Evolutionary conservation across 2,888 invertebrate species (phyloP), one percentile per base, ranked within the genome.

Genomic region (Ectobius pallidus): DNA sequence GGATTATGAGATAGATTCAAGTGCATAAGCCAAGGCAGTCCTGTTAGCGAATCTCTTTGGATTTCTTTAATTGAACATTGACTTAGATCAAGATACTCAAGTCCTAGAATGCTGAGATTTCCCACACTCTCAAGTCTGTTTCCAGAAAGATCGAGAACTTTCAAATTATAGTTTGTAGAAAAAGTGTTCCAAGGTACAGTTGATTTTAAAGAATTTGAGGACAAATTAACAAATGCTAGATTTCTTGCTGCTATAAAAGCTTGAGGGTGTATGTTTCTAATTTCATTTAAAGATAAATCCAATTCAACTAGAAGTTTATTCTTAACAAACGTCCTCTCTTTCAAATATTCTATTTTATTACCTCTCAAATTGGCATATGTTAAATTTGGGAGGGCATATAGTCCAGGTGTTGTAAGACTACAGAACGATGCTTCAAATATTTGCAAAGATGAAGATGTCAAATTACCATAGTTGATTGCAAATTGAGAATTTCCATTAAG

Each of bases 141-240:
- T 63, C 85, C 82, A 0, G 90, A 89, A n/a, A 93, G 81, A 75
- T 89, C 87, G n/a, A 93, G 81, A 49, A 83, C 84, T 78, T 84
- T 85, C 63, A 93, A 82, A 63, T 83, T 69, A 25, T 62, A 30
- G 34, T 69, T 72, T 32, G 72, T 69, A n/a, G 69, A 62, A 25
- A 72, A 63, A 14, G 68, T 49, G 52, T 72, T 68, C 69, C 61
- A 69, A 6, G 62, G 34, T 3, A 72, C 6, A 7, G 16, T 14
- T 39, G n/a, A 58, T 39, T 58, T 27, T n/a, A 74, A 30, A n/a
- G 55, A 20, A 27, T 74, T 74, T 18, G 32, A 20, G 20, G 71
- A 58, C n/a, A 74, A 63, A 9, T 68, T 69, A 11, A 74, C n/a
- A 20, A 62, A 62, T 32, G 44, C 52, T 22, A 74, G 69, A 22